Evolutionary conservation across 2,113 vertebrate genomes (phyloP), one percentile per base, ranked within the genome.

Genomic region (Pseudonaja textilis): DNA sequence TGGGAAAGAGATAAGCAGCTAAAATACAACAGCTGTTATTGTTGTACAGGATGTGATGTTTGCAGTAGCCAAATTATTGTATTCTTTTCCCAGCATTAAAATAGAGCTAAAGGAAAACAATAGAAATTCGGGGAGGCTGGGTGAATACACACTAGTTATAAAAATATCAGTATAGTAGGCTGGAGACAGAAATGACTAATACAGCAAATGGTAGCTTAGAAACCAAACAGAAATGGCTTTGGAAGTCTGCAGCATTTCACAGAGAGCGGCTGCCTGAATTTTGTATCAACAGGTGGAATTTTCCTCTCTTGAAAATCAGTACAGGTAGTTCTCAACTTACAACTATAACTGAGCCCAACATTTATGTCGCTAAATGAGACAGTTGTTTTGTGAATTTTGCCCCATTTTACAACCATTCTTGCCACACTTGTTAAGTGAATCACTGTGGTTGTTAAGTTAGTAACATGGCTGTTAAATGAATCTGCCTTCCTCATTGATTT

Each of bases 131-230:
- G 26, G 23, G 26, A 5, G 14, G 26, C 8, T 4, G 64, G 22
- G 18, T 26, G 52, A 34, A 81, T 57, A 85, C 34, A 57, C 18
- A 85, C 10, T 39, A 57, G 54, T 47, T 86, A 86, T 86, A 91
- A 91, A 91, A 91, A 91, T 91, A 91, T 86, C 74, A 39, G 29
- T 86, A 86, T 57, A 56, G 74, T 91, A 55, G 81, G 90, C 90
- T 86, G 74, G 74, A 86, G 81, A 39, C 90, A 86, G 81, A 86
- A 86, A 25, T 91, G 74, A 91, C 90, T 86, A 85, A 91, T n/a
- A 34, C 39, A 57, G 90, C 25, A 91, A 91, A 7, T 10, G 90
- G 90, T 86, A 91, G 39, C 90, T 86, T 91, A 86, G 90, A 45
- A 91, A 91, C 74, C 34, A 45, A 85, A 90, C 47, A 25, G n/a